Evolutionary conservation across 2,888 invertebrate genomes (phyloP), one percentile per base, ranked within the genome.

Genomic region (Linnaemya vulpina): DNA sequence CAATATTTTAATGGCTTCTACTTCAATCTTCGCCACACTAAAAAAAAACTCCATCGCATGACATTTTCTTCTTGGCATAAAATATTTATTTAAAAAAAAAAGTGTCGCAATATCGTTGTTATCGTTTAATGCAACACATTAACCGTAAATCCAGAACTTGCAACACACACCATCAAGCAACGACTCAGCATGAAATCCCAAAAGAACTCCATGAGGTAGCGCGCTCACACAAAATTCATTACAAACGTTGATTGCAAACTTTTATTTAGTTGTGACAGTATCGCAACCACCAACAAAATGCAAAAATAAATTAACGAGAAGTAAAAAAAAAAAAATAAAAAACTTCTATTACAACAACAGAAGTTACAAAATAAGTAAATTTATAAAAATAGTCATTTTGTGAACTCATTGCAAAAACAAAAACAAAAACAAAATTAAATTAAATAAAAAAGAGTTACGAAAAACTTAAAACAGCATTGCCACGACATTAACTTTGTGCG

Each of bases 401-500:
- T 65, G n/a, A 53, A 43, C 65, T 71, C 63, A 55, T 65, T 55
- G 55, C 65, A 53, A 38, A 25, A 73, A 35, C 11, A 46, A 25
- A 40, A 70, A 60, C 0, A 51, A 3, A n/a, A 8, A 49, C 17
- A 51, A 11, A 40, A 7, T 43, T 15, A 20, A 55, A 63, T 67
- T 51, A n/a, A 17, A 49, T 15, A 51, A 11, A 40, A 2, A 43
- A 15, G 15, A 55, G 55, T 68, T 51, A 71, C 71, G 35, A 71
- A 76, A 65, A 58, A 11, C 20, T 30, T 30, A 65, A 46, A 38
- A 35, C 46, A 73, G 38, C 58, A 58, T 80, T 67, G 67, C 80
- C 80, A 78, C 83, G 83, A 83, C 83, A 83, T 83, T 83, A 83
- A 83, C 83, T 83, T 83, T 83, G 83, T 68, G 40, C 30, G 53